Evolutionary conservation across 2,797 vertebrate genomes (phyloP).

Genomic region (Spinibarbus caldwelli): DNA sequence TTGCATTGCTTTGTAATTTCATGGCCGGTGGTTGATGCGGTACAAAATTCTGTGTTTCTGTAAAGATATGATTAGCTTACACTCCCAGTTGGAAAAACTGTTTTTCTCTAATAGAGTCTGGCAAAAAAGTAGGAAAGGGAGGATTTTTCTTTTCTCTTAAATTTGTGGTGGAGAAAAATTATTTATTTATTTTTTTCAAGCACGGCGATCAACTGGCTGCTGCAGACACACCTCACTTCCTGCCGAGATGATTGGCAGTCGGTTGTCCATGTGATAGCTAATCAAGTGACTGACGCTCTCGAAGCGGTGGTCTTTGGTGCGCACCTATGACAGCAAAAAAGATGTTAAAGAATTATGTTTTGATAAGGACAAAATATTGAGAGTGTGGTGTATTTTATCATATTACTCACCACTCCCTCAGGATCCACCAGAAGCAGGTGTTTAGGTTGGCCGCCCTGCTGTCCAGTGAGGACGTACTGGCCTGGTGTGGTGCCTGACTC

Average conservation of each 20-base stretch:
- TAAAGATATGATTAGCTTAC: slow-evolving; percentile 39
- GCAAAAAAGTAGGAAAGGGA: slow-evolving; percentile 14
- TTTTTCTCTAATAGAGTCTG: slow-evolving; percentile 38
- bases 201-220: slow-evolving; percentile 92
- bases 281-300: slow-evolving; percentile 98
- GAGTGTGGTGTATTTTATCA: background rate
- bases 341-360: background rate
- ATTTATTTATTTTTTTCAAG: slow-evolving; percentile 76
- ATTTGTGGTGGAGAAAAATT: slow-evolving; percentile 22
- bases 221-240: slow-evolving; percentile 97
- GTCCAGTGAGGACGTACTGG: slow-evolving; percentile 94
- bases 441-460: slow-evolving; percentile 93
- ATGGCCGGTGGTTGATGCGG: background rate
- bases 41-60: slow-evolving; percentile 28
- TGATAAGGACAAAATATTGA: background rate
- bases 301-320: slow-evolving; percentile 96
- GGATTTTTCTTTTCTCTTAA: background rate
- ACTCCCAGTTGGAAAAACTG: slow-evolving; percentile 13
- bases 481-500: slow-evolving; percentile 94
- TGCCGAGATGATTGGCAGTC: slow-evolving; percentile 94
- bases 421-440: slow-evolving; percentile 96
- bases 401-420: slow-evolving; percentile 92
- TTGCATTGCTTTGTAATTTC: slow-evolving; percentile 50
- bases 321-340: slow-evolving; percentile 77
- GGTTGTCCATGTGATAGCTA: slow-evolving; percentile 99